Evolutionary conservation across 2,113 vertebrate species (phyloP).

Genomic region (Halcyon malimbica): DNA sequence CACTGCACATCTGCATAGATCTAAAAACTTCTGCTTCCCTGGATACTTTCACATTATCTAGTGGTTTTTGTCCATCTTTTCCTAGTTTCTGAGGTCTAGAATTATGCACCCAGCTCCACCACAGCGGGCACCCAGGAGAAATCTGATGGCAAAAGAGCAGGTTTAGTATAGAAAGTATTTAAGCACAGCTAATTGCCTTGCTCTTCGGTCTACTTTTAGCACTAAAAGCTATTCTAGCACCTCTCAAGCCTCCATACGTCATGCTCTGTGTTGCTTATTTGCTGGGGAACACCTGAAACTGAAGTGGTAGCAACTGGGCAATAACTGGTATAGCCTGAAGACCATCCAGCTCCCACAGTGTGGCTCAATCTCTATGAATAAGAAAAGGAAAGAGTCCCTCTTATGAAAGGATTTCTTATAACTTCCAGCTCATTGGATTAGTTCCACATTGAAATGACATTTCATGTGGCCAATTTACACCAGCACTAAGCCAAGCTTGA

Average conservation of each 20-base stretch:
- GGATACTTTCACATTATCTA: background rate
- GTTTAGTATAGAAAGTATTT: background rate
- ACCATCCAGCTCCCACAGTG: background rate
- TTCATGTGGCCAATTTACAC: background rate
- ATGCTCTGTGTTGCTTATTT: background rate
- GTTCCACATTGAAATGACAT: background rate
- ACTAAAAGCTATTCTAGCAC: background rate
- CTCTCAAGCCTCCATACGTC: background rate
- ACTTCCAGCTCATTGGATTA: background rate
- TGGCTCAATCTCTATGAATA: background rate
- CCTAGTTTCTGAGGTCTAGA: background rate
- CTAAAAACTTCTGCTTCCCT: background rate
- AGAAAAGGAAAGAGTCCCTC: background rate
- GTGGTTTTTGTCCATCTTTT: background rate
- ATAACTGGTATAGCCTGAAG: background rate
- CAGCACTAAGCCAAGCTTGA: background rate
- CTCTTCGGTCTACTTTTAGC: background rate
- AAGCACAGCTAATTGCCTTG: background rate
- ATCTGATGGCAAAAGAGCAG: background rate
- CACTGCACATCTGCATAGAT: rapidly evolving
- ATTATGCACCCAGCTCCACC: background rate
- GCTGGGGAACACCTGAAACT: background rate
- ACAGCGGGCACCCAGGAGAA: background rate
- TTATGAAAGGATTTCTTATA: background rate
- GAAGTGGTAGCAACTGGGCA: background rate